phyloP scores from a whole-genome alignment of 2,113 vertebrate species.

The Taurulus bubalis region DNA sequence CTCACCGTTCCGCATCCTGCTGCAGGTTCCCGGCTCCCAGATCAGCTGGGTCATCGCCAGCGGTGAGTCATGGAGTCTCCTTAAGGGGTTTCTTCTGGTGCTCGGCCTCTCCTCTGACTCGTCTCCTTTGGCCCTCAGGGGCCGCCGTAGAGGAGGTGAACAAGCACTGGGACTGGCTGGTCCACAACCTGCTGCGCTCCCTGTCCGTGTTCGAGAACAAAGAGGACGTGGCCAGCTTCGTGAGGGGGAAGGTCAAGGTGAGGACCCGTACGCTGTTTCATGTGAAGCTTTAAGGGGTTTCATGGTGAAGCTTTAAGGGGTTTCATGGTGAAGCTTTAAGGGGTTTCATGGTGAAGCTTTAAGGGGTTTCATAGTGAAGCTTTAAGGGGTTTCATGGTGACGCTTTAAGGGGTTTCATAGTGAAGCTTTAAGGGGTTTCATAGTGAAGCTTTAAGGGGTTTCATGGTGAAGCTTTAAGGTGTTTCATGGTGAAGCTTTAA shows the following conservation, averaged over 20 bases:
- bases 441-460: too few relatives aligned
- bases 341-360: neutral
- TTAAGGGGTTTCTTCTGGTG: too few relatives aligned
- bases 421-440: too few relatives aligned
- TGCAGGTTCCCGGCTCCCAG: conserved; percentile 94
- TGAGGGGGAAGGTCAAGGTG: conserved; percentile 97
- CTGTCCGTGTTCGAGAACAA: conserved; percentile 97
- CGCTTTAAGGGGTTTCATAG: neutral
- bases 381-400: too few relatives aligned
- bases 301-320: too few relatives aligned
- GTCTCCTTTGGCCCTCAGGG: conserved; percentile 80
- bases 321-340: too few relatives aligned
- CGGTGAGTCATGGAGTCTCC: conserved; percentile 84
- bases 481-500: too few relatives aligned
- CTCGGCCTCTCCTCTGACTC: neutral
- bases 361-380: neutral
- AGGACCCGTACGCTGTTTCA: neutral
- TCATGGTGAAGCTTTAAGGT: too few relatives aligned
- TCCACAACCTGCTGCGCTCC: conserved; percentile 93
- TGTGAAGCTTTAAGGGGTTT: too few relatives aligned
- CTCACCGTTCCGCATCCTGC: conserved; percentile 93
- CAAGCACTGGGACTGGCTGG: conserved; percentile 96
- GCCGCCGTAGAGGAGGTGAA: conserved; percentile 92
- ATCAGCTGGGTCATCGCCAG: conserved; percentile 96
- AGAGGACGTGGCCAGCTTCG: conserved; percentile 94